A percentile compares a stretch with the other conserved stretches of the same genome.
phyloP scores from a whole-genome alignment of 2,113 vertebrate species.

The Ivindomyrus marchei region DNA sequence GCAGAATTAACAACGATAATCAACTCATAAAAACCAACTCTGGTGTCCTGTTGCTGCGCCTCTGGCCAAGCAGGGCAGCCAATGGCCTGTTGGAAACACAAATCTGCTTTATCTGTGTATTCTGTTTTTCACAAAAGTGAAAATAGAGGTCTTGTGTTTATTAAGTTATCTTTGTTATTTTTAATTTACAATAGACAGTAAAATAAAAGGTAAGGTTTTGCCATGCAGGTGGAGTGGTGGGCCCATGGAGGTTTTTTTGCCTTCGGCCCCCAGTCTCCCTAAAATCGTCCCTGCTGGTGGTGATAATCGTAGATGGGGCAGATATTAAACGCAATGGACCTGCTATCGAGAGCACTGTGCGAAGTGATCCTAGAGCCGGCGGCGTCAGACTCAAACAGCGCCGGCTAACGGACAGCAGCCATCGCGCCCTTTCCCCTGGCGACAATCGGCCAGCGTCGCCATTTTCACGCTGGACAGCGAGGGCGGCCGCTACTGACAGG shows the following conservation, averaged over 20 bases:
- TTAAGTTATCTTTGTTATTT: neutral
- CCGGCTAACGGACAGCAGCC: neutral
- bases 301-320: too few species aligned
- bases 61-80: neutral
- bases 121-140: neutral
- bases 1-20: neutral
- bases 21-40: neutral
- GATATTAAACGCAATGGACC: neutral
- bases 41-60: neutral
- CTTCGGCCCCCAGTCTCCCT: neutral
- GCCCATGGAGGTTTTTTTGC: neutral
- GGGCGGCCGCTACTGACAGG: neutral
- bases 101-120: neutral
- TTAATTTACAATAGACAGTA: neutral
- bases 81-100: neutral
- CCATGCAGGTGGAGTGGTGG: neutral
- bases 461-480: neutral
- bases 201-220: neutral
- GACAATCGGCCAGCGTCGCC: neutral
- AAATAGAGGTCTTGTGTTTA: neutral
- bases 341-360: neutral
- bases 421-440: neutral
- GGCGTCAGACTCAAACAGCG: too few species aligned
- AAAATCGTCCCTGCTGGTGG: neutral
- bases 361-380: neutral